A percentile compares a stretch with the other conserved stretches of the same genome.
Evolutionary conservation across 2,888 invertebrate species (phyloP).

Genomic region (Eueremaeus valkanovi): DNA sequence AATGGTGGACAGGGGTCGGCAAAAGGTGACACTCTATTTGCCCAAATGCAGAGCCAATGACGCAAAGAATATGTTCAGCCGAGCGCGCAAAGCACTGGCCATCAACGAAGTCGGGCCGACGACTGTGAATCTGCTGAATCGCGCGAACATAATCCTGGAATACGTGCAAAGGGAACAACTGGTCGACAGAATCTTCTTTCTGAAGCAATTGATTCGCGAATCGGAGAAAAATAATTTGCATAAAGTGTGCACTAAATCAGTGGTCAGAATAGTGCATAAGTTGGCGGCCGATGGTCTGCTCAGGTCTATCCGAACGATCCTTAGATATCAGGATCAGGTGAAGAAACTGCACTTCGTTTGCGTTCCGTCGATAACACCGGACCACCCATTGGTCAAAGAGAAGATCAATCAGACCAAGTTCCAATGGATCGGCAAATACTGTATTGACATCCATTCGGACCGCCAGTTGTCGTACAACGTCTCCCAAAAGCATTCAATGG

Average conservation of each 20-base stretch:
- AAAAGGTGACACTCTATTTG: slow-evolving; percentile 53
- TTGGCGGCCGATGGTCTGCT: slow-evolving; percentile 61
- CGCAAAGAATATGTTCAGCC: not conserved
- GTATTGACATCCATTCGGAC: slow-evolving; percentile 37
- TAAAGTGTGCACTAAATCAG: slow-evolving; percentile 63
- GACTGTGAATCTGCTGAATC: slow-evolving; percentile 49
- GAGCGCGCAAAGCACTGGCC: slow-evolving; percentile 2
- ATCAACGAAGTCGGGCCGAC: not conserved
- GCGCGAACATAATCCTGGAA: slow-evolving; percentile 63
- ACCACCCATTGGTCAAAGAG: slow-evolving; percentile 57
- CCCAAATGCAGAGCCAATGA: slow-evolving; percentile 18
- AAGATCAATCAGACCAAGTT: slow-evolving; percentile 63
- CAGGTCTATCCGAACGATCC: slow-evolving; percentile 56
- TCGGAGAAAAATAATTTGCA: slow-evolving; percentile 59
- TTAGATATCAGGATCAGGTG: slow-evolving; percentile 55
- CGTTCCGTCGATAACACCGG: slow-evolving; percentile 52
- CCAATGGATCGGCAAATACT: slow-evolving; percentile 54
- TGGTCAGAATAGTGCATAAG: slow-evolving; percentile 60
- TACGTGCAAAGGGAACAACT: slow-evolving; percentile 60
- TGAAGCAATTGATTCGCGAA: slow-evolving; percentile 54
- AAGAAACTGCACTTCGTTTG: slow-evolving; percentile 59
- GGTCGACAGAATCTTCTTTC: slow-evolving; percentile 56
- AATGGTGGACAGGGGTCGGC: slow-evolving; percentile 59
- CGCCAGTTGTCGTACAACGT: slow-evolving; percentile 6
- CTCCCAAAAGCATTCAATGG: not conserved